Evolutionary conservation across 1,140 invertebrate species (phyloP), one percentile per base, ranked within the genome.

Genomic region (Lycorma delicatula): DNA sequence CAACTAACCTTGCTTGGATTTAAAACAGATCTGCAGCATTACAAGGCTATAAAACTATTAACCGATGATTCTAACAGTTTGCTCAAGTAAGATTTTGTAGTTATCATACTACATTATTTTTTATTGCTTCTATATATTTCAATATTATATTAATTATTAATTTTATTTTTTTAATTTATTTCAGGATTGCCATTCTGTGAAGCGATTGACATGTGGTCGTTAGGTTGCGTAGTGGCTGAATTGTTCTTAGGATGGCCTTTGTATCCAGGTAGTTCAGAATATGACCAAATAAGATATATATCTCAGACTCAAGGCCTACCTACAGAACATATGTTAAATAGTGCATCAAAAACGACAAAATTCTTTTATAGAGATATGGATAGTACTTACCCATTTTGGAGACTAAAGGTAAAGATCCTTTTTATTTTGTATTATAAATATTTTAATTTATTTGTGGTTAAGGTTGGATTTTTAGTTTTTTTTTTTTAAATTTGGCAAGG

Each of bases 181-280:
- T 29, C 58, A 75, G 75, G 86, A 57, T 77, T 99, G 64, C 96
- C 95, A 48, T 99, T 99, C 77, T 97, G 94, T 79, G 97, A 99
- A 76, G 93, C 96, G 3, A 99, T 99, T 65, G 97, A 99, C 74
- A 99, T 99, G 96, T 99, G 97, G 97, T 98, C 96, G 0, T 78
- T 99, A 54, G 97, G 97, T 22, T 99, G 97, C 77, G 97, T 99
- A 53, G 97, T 99, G 20, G 97, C 97, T 2, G 97, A 99, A 73
- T 79, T 99, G 49, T 99, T 99, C 76, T 81, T 99, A 16, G 97
- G 97, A 57, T 99, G 97, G 97, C 97, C 97, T 16, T 78, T 99
- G 2, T 99, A 99, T 77, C 97, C 97, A 0, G 97, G 97, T 49
- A 97, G 94, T 25, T 98, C 96, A 1, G 97, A 99, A 76, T 99